Conservation (phyloP, 2,797 vertebrate species). For the Pteronotus mesoamericanus region DNA sequence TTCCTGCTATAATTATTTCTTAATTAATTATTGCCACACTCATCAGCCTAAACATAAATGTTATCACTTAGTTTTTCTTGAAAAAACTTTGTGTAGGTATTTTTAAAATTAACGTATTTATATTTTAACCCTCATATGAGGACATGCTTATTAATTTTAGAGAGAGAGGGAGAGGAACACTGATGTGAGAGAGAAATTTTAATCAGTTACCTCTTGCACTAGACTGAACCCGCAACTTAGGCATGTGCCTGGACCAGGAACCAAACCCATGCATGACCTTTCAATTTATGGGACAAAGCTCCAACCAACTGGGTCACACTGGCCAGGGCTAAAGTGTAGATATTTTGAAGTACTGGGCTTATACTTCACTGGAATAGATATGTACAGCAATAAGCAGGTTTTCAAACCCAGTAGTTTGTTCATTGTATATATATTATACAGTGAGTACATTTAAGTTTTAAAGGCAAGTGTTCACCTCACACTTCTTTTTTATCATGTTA, state of each 20-base stretch:
- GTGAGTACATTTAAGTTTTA: constrained; percentile 87
- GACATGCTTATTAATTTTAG: neutral
- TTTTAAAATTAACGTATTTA: too few species aligned
- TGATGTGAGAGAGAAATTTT: too few species aligned
- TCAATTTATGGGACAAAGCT: neutral
- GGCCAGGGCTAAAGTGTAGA: constrained; percentile 70
- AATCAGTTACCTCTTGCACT: too few species aligned
- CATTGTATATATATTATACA: constrained; percentile 92
- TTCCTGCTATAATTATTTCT: constrained; percentile 80
- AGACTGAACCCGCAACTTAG: neutral
- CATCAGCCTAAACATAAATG: constrained; percentile 75
- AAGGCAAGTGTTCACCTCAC: constrained; percentile 90
- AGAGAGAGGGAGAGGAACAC: neutral
- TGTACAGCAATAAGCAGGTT: constrained; percentile 93
- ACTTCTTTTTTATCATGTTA: constrained; percentile 97
- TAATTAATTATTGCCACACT: constrained; percentile 67
- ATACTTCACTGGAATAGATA: constrained; percentile 79
- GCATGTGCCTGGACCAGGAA: neutral
- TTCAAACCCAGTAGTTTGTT: constrained; percentile 84
- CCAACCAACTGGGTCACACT: neutral
- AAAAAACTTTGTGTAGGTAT: constrained; percentile 69
- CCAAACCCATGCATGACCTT: neutral
- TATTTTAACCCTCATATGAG: neutral
- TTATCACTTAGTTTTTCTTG: constrained; percentile 71
- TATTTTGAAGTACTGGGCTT: constrained; percentile 82